Conservation (phyloP, 2,888 invertebrate species). For the Oscheius myriophilus region DNA sequence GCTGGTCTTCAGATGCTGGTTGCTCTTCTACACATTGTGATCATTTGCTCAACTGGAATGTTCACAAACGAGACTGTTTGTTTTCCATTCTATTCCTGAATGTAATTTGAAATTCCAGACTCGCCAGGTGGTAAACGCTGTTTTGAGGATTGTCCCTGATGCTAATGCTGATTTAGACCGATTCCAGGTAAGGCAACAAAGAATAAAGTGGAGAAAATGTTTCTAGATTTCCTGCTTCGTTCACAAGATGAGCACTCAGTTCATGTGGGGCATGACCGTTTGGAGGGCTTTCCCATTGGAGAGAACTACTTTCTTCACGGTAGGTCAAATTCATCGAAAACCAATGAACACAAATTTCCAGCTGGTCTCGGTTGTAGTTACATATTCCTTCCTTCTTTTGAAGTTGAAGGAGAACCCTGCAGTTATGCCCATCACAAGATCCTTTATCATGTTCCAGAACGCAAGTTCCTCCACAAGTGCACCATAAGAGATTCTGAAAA, state of each 20-base stretch:
- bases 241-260: slow-evolving; percentile 69
- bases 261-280: slow-evolving; percentile 70
- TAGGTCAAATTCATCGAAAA: slow-evolving; percentile 29
- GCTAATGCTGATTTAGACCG: slow-evolving; percentile 63
- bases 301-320: slow-evolving; percentile 68
- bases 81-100: neutral
- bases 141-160: slow-evolving; percentile 65
- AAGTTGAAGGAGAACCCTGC: slow-evolving; percentile 63
- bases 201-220: neutral
- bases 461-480: slow-evolving; percentile 1
- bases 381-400: slow-evolving; percentile 66
- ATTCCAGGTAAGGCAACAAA: slow-evolving; percentile 52
- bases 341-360: slow-evolving; percentile 38
- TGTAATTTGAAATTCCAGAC: slow-evolving; percentile 51
- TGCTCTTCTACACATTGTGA: slow-evolving; percentile 58
- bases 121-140: slow-evolving; percentile 64
- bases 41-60: slow-evolving; percentile 65
- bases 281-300: slow-evolving; percentile 69
- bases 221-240: slow-evolving; percentile 67
- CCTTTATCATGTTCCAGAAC: slow-evolving; percentile 22
- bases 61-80: slow-evolving; percentile 64
- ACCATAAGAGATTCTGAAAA: no score
- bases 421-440: slow-evolving; percentile 28
- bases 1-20: slow-evolving; percentile 60
- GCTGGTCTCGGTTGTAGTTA: slow-evolving; percentile 67